phyloP scores from a whole-genome alignment of 2,888 invertebrate genomes.

The Cylloceria caligata region DNA sequence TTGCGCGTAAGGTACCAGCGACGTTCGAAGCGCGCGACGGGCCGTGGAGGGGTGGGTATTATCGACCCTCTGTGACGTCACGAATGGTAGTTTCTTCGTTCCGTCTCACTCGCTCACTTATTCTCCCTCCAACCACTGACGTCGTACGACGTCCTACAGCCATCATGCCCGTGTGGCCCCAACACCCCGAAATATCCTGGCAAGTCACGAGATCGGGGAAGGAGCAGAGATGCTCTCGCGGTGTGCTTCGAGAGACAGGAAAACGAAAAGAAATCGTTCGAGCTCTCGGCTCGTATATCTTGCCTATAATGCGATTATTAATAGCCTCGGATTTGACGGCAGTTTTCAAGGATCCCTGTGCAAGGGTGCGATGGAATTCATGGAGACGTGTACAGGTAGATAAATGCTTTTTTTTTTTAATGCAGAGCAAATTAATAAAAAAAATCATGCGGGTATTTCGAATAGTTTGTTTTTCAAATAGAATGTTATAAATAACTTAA shows the following conservation, averaged over 20 bases:
- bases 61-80: conserved; percentile 83
- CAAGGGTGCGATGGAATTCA: background rate
- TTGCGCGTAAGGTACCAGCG: background rate
- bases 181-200: conserved; percentile 37
- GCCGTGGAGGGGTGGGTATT: conserved; percentile 75
- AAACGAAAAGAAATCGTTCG: conserved; percentile 31
- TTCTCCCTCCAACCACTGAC: conserved; percentile 30
- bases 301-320: conserved; percentile 24
- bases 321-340: conserved; percentile 7
- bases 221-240: background rate
- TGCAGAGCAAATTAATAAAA: background rate
- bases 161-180: conserved; percentile 28
- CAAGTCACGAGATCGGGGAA: background rate
- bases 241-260: conserved; percentile 36
- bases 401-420: background rate
- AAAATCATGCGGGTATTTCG: background rate
- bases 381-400: background rate
- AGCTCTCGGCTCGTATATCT: background rate
- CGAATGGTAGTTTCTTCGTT: conserved; percentile 65
- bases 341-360: conserved; percentile 16
- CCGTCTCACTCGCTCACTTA: conserved; percentile 37
- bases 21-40: conserved; percentile 18
- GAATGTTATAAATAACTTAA: too few relatives aligned
- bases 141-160: conserved; percentile 46
- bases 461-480: too few relatives aligned